phyloP scores from a whole-genome alignment of 2,797 vertebrate species.

The Malurus leucopterus region DNA sequence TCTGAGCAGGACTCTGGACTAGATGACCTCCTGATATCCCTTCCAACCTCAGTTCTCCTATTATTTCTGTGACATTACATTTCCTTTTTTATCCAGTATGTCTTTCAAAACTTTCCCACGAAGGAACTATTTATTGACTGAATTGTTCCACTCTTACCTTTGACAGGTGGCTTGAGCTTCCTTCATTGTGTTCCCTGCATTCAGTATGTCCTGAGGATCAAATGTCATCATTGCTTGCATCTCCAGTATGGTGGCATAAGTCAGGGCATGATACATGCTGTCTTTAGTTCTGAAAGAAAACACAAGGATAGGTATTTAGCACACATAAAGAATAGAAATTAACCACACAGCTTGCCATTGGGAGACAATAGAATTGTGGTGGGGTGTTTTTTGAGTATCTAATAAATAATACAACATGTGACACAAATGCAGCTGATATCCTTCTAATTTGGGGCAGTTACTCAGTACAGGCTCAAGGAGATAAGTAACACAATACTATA shows the following conservation, averaged over 20 bases:
- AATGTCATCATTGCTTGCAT: constrained; percentile 99
- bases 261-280: constrained; percentile 96
- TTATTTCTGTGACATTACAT: neutral
- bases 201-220: constrained; percentile 88
- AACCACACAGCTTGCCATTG: neutral
- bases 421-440: neutral
- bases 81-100: neutral
- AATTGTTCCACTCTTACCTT: constrained; percentile 69
- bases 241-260: constrained; percentile 93
- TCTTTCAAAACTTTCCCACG: neutral
- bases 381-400: neutral
- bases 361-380: neutral
- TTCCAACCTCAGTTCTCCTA: neutral
- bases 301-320: neutral
- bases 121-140: neutral
- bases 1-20: neutral
- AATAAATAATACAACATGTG: neutral
- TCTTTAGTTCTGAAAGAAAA: constrained; percentile 85
- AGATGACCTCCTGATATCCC: neutral
- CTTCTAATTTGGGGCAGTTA: neutral
- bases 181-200: constrained; percentile 93
- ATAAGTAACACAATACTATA: neutral
- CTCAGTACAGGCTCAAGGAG: neutral
- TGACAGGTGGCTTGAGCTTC: constrained; percentile 91
- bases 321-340: neutral